Evolutionary conservation across 1,140 invertebrate genomes (phyloP).

Genomic region (Ceratosolen fusciceps): DNA sequence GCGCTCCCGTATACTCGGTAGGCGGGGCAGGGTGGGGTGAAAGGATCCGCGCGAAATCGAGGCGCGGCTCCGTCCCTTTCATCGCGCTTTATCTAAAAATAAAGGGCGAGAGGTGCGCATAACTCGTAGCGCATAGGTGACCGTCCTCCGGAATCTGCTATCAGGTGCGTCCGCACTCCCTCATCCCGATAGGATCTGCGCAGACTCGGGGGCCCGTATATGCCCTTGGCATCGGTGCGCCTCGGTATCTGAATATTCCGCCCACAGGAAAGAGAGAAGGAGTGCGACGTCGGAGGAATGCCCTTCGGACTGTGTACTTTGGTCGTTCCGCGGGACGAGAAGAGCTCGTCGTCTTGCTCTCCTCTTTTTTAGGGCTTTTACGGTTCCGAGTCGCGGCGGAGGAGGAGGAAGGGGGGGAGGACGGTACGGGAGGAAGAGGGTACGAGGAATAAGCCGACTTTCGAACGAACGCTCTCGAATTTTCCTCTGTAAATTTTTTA

Average conservation of each 20-base stretch:
- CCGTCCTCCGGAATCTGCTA: constrained; percentile 60
- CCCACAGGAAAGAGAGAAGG: constrained; percentile 53
- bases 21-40: too few relatives aligned
- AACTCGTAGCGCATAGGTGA: constrained; percentile 18
- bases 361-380: too few relatives aligned
- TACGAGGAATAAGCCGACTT: too few relatives aligned
- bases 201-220: not conserved
- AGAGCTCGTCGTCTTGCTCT: too few relatives aligned
- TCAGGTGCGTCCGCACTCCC: constrained; percentile 69
- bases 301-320: not conserved
- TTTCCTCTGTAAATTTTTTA: too few relatives aligned
- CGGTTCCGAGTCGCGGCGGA: too few relatives aligned
- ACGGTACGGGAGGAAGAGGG: too few relatives aligned
- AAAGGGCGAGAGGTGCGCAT: not conserved
- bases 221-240: constrained; percentile 47
- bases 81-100: constrained; percentile 32
- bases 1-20: constrained; percentile 9
- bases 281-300: not conserved
- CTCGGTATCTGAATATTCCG: constrained; percentile 63
- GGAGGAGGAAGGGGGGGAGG: too few relatives aligned
- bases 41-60: not conserved
- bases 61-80: constrained; percentile 37
- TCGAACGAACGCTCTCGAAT: too few relatives aligned
- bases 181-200: constrained; percentile 69
- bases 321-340: not conserved